phyloP scores from a whole-genome alignment of 2,797 vertebrate genomes.

The Pteronotus mesoamericanus region DNA sequence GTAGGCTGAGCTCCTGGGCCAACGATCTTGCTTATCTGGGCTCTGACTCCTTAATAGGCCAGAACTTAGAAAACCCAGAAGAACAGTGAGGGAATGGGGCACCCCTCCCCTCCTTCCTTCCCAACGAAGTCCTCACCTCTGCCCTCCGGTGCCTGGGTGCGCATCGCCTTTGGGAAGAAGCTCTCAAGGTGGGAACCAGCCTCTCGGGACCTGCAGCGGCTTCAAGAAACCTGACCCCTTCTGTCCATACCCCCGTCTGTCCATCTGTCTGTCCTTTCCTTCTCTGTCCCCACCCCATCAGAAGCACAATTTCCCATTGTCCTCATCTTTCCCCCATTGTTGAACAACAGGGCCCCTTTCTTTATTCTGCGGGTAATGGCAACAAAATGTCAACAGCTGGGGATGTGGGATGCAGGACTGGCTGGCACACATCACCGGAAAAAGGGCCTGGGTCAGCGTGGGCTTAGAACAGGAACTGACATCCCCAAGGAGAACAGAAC shows the following conservation, averaged over 20 bases:
- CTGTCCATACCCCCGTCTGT: constrained; percentile 47
- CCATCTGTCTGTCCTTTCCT: constrained; percentile 56
- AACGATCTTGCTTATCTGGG: not conserved
- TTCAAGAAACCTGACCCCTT: constrained; percentile 33
- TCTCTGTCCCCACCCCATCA: constrained; percentile 52
- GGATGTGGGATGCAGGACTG: constrained; percentile 68
- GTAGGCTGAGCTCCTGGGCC: not conserved
- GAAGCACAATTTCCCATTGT: constrained; percentile 86
- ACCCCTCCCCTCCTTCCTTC: not conserved
- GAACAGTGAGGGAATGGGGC: not conserved
- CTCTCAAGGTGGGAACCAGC: constrained; percentile 18
- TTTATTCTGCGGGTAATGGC: constrained; percentile 74
- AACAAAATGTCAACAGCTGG: constrained; percentile 72
- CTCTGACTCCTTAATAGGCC: not conserved
- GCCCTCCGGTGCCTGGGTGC: not conserved
- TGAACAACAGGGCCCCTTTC: constrained; percentile 81
- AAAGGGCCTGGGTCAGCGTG: not conserved
- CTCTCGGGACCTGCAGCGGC: constrained; percentile 21
- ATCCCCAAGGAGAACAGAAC: not conserved
- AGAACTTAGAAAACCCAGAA: not conserved
- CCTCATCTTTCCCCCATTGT: constrained; percentile 80
- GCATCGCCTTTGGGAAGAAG: constrained; percentile 34
- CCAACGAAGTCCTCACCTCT: constrained; percentile 57
- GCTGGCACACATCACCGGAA: constrained; percentile 74
- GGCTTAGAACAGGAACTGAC: not conserved